These are phyloP conservation scores for Araneus ventricosus DNA, from an alignment of 1,140 invertebrate species.

Conservation along the genomic window DNA sequence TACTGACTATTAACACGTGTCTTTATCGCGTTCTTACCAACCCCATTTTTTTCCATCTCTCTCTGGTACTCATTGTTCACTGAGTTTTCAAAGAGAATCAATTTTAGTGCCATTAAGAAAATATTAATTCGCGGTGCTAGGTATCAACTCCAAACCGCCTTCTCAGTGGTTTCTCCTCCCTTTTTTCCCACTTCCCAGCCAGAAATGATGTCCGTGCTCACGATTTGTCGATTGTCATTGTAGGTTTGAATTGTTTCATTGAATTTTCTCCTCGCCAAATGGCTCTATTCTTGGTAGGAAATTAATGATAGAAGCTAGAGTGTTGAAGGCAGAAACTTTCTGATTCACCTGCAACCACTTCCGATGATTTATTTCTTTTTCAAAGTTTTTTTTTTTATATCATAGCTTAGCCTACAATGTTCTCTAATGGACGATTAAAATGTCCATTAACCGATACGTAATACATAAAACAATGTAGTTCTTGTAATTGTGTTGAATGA, in stretches of 20 bases:
- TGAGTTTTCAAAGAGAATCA: conserved; percentile 14
- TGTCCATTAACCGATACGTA: too few relatives aligned
- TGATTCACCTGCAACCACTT: neutral
- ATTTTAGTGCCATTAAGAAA: conserved; percentile 23
- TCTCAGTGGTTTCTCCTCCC: neutral
- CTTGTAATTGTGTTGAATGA: too few relatives aligned
- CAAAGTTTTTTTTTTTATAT: too few relatives aligned
- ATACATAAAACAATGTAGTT: too few relatives aligned
- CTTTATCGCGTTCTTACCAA: conserved; percentile 7
- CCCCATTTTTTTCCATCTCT: neutral
- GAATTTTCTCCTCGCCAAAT: neutral
- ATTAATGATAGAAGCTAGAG: neutral
- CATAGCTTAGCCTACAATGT: too few relatives aligned
- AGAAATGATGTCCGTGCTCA: neutral
- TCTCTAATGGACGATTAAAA: too few relatives aligned
- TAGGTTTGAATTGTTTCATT: conserved; percentile 2
- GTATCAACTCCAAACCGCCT: neutral
- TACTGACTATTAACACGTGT: conserved; percentile 38
- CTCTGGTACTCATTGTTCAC: conserved; percentile 18
- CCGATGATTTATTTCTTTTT: neutral
- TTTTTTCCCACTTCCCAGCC: neutral
- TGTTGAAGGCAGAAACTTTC: neutral
- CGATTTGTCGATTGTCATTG: conserved; percentile 49
- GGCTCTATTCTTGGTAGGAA: conserved; percentile 47
- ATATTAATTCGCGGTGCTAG: neutral